phyloP scores from a whole-genome alignment of 2,797 vertebrate genomes.

The Balearica regulorum region DNA sequence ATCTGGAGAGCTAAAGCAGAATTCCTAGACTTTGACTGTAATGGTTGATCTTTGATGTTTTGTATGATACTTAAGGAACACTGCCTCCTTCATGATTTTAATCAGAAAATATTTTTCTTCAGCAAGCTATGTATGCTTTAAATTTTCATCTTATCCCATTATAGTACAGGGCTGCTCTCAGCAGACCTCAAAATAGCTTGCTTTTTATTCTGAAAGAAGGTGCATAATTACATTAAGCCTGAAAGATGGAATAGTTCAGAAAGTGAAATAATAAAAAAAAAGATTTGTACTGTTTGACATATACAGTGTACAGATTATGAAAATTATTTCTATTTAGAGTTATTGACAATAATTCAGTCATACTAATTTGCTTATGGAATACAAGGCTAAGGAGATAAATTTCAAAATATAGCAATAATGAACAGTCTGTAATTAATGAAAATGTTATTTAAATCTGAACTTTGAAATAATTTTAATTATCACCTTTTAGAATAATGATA shows the following conservation, averaged over 20 bases:
- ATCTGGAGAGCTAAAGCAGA: not conserved
- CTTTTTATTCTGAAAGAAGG: not conserved
- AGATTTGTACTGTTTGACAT: not conserved
- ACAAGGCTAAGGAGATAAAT: not conserved
- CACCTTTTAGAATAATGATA: not conserved
- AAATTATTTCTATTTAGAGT: not conserved
- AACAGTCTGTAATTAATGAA: not conserved
- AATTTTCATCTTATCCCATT: not conserved
- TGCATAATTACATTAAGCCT: not conserved
- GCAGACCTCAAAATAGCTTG: not conserved
- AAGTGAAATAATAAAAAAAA: not conserved
- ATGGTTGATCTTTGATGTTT: not conserved
- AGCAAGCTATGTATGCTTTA: not conserved
- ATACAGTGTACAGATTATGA: not conserved
- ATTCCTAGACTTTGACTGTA: not conserved
- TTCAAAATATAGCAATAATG: not conserved
- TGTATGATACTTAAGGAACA: not conserved
- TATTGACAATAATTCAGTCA: not conserved
- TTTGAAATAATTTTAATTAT: not conserved
- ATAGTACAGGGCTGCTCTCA: not conserved
- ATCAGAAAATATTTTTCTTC: not conserved
- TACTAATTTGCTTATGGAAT: not conserved
- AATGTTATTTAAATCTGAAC: not conserved
- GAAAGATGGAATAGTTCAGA: not conserved
- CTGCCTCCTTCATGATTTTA: not conserved